Evolutionary conservation across 2,113 vertebrate species (phyloP).

Genomic region (Nansenia antarctica): DNA sequence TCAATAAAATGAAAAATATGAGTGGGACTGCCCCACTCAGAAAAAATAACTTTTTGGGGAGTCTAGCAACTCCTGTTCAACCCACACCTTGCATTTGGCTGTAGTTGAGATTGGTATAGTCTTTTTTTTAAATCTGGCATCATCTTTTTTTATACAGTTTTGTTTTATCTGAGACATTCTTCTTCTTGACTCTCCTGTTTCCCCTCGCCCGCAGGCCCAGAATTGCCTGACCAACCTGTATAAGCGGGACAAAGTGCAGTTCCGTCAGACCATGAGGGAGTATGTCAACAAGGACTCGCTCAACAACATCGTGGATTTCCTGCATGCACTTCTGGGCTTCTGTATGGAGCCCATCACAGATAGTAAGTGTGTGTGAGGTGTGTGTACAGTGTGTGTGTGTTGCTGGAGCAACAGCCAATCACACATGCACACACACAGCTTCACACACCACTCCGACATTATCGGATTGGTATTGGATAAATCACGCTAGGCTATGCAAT

Average conservation of each 20-base stretch:
- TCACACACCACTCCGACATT: not conserved
- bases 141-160: too few relatives aligned
- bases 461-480: not conserved
- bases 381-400: not conserved
- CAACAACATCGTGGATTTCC: conserved; percentile 99
- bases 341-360: conserved; percentile 99
- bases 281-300: conserved; percentile 98
- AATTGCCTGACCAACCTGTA: conserved; percentile 95
- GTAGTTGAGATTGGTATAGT: not conserved
- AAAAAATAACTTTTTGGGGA: too few relatives aligned
- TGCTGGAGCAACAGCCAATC: not conserved
- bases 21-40: too few relatives aligned
- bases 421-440: conserved; percentile 1
- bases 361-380: conserved; percentile 81
- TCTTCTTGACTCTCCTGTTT: not conserved
- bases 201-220: conserved; percentile 82
- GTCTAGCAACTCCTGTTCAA: too few relatives aligned
- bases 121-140: too few relatives aligned
- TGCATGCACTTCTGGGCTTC: conserved; percentile 97
- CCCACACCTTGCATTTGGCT: not conserved
- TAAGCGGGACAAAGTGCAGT: conserved; percentile 96
- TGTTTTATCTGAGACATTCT: not conserved
- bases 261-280: conserved; percentile 96
- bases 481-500: not conserved
- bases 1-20: too few relatives aligned